Conservation (phyloP, 2,888 invertebrate species). For the Melitaea athalia region DNA sequence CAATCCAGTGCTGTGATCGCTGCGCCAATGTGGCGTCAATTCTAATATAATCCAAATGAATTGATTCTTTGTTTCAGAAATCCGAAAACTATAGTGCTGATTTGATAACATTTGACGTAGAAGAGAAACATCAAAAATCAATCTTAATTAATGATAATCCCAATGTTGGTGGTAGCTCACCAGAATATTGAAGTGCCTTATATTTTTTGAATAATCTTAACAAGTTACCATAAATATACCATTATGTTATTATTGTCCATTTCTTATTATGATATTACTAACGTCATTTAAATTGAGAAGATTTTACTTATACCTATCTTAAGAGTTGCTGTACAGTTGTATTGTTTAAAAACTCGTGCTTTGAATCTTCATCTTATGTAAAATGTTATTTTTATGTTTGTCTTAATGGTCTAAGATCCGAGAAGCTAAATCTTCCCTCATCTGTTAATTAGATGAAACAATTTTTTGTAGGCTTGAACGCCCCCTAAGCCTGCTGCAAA, state of each 20-base stretch:
- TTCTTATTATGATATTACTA: conserved; percentile 15
- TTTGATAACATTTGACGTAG: conserved; percentile 72
- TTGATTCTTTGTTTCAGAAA: conserved; percentile 58
- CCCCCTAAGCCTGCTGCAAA: too few species aligned
- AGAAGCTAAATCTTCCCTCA: too few species aligned
- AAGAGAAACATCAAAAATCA: conserved; percentile 63
- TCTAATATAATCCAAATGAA: too few species aligned
- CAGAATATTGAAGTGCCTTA: conserved; percentile 75
- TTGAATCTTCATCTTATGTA: background rate
- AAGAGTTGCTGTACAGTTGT: conserved; percentile 16
- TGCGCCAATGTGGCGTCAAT: too few species aligned
- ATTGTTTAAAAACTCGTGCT: background rate
- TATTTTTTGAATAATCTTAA: conserved; percentile 26
- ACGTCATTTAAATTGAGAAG: conserved; percentile 4
- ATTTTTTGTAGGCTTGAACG: too few species aligned
- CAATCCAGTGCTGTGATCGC: too few species aligned
- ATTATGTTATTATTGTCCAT: conserved; percentile 16
- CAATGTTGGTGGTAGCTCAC: conserved; percentile 69
- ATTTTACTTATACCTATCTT: conserved; percentile 14
- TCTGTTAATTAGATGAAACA: too few species aligned
- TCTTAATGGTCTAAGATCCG: background rate
- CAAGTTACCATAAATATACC: conserved; percentile 57
- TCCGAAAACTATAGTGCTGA: conserved; percentile 59
- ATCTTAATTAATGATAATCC: conserved; percentile 58
- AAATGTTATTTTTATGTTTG: background rate